phyloP scores from a whole-genome alignment of 2,888 invertebrate species.

The Geophilus truncorum region DNA sequence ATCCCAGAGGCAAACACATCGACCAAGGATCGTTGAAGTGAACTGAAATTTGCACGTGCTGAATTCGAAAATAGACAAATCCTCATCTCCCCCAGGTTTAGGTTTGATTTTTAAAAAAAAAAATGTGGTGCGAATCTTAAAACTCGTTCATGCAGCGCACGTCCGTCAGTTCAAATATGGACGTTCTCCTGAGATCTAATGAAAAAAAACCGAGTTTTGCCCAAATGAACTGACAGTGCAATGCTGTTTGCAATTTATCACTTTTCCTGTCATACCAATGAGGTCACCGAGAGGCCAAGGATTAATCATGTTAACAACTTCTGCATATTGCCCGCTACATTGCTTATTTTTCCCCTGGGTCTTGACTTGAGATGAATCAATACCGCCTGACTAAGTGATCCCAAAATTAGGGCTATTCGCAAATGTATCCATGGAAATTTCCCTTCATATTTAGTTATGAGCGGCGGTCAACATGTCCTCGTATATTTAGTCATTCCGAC shows the following conservation, averaged over 20 bases:
- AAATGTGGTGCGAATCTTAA: conserved; percentile 5
- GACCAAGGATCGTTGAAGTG: conserved; percentile 17
- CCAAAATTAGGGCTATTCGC: neutral
- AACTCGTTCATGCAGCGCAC: neutral
- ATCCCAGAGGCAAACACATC: conserved; percentile 20
- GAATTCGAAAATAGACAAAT: conserved; percentile 5
- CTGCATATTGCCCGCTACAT: conserved; percentile 18
- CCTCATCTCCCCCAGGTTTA: neutral
- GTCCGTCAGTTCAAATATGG: conserved; percentile 15
- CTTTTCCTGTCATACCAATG: conserved; percentile 6
- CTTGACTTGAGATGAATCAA: conserved; percentile 6
- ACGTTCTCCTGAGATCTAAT: neutral
- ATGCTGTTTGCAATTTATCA: conserved; percentile 6
- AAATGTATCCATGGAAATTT: neutral
- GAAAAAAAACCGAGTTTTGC: neutral
- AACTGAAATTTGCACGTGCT: conserved; percentile 24
- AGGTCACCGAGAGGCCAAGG: conserved; percentile 7
- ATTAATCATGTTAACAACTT: conserved; percentile 23
- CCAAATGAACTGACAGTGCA: conserved; percentile 24
- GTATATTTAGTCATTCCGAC: neutral
- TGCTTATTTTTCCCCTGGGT: neutral
- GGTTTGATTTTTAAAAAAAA: neutral
- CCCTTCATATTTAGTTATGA: conserved; percentile 8
- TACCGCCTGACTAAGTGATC: neutral
- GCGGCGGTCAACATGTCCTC: neutral